phyloP scores from a whole-genome alignment of 1,140 invertebrate genomes.

The Drosophila miranda region DNA sequence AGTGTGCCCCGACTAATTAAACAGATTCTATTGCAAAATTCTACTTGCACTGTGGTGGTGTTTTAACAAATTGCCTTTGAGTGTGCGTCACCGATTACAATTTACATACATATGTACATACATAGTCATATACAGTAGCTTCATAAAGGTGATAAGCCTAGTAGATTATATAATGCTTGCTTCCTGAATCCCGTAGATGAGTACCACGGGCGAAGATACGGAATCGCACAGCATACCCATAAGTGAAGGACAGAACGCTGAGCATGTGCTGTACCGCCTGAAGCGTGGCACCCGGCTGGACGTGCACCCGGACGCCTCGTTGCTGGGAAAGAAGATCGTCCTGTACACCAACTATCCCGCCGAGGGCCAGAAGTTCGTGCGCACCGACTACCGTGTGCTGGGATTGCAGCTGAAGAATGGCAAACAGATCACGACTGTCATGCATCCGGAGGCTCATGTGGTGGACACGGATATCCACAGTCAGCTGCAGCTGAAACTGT shows the following conservation, averaged over 20 bases:
- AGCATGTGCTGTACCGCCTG: conserved; percentile 76
- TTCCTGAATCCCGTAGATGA: conserved; percentile 25
- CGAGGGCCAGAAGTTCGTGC: conserved; percentile 83
- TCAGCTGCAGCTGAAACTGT: conserved; percentile 84
- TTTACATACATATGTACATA: conserved; percentile 6
- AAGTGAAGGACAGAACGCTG: conserved; percentile 70
- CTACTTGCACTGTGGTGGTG: conserved; percentile 69
- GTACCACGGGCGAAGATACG: conserved; percentile 64
- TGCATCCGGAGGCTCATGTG: conserved; percentile 80
- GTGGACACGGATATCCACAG: conserved; percentile 87
- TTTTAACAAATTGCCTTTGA: conserved; percentile 63
- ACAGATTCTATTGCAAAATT: conserved; percentile 25
- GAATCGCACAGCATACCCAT: conserved; percentile 82
- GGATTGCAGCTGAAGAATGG: conserved; percentile 84
- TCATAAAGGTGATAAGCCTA: background rate
- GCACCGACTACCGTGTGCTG: conserved; percentile 85
- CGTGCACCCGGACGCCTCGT: conserved; percentile 87
- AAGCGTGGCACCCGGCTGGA: conserved; percentile 69
- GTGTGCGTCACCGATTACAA: conserved; percentile 39
- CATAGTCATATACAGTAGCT: background rate
- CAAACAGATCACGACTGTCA: conserved; percentile 78
- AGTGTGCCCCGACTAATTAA: background rate
- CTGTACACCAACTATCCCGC: conserved; percentile 93
- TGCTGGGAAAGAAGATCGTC: conserved; percentile 90
- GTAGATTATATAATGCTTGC: conserved; percentile 19